phyloP scores from a whole-genome alignment of 2,113 vertebrate species.

The Lycaon pictus region DNA sequence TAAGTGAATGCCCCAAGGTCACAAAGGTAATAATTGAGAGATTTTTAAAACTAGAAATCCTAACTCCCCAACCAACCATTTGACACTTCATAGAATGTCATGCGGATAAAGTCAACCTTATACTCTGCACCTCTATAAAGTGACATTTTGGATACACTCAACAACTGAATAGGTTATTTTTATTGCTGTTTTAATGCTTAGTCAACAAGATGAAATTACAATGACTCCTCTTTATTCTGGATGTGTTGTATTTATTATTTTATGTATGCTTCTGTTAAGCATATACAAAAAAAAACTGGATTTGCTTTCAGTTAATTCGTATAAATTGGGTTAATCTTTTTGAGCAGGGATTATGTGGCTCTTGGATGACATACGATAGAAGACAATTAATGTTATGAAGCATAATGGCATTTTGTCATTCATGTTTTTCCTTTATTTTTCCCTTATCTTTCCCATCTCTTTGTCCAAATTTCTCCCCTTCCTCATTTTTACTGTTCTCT shows the following conservation, averaged over 20 bases:
- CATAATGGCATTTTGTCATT: neutral
- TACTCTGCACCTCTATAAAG: neutral
- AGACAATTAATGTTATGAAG: conserved; percentile 70
- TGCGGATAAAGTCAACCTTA: neutral
- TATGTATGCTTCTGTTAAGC: conserved; percentile 54
- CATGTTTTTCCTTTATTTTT: neutral
- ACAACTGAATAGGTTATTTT: conserved; percentile 19
- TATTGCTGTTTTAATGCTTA: conserved; percentile 71
- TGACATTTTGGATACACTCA: neutral
- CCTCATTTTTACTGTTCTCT: neutral
- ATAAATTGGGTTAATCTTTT: conserved; percentile 82
- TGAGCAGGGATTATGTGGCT: conserved; percentile 80
- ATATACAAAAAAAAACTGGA: conserved; percentile 59
- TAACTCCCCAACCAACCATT: neutral
- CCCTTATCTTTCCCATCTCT: neutral
- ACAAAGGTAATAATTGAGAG: neutral
- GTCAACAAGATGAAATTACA: conserved; percentile 66
- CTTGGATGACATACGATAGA: conserved; percentile 68
- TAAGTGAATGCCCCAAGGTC: neutral
- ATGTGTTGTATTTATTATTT: conserved; percentile 41
- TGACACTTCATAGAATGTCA: neutral
- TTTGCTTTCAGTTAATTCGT: conserved; percentile 80
- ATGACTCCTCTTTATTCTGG: conserved; percentile 68
- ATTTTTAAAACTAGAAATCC: neutral
- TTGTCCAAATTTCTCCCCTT: neutral